Base-by-base conservation (phyloP, 2,888 invertebrate genomes). In the Eudasyphora cyanicolor region DNA sequence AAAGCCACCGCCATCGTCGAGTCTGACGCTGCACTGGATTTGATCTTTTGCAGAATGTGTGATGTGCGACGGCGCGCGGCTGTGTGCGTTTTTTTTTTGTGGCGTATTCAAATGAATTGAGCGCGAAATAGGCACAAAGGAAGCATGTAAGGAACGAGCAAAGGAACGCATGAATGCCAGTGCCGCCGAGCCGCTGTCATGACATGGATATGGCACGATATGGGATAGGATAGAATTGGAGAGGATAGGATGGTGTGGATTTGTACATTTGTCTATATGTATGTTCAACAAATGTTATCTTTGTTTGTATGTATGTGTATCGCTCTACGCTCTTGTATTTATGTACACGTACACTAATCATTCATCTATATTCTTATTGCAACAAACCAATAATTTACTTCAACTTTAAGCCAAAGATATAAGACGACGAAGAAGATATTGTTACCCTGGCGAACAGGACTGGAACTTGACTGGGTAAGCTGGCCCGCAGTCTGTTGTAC, bases 371-470 rank as follows among this genome's bases (percentile, higher is more conserved):
- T 51, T 71, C 51, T 10, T 32, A 71, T 42, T 29, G 51, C 71
- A 49, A 71, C 51, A 19, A 71, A 51, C 71, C 71, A 71, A 71
- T 71, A 71, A 71, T 71, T 71, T 71, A 71, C 71, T 71, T 71
- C 29, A 70, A 10, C 7, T 70, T 70, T 51, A 67, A 67, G 64
- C 38, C 38, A 67, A 42, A 42, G 17, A 10, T 10, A 38, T 38
- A 38, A 45, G 12, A 12, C 2, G 45, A 14, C 12, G n/a, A 45
- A 45, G 45, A 45, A 10, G 45, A 2, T 45, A n/a, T 45, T 45
- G 45, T 45, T 12, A 2, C 12, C 12, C 12, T 17, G 51, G 17
- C 5, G 35, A 35, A 35, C 35, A 35, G n/a, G n/a, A n/a, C n/a
- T n/a, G n/a, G n/a, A n/a, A n/a, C n/a, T n/a, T n/a, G 35, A 35